A percentile compares a stretch with the other conserved stretches of the same genome.
phyloP scores from a whole-genome alignment of 2,797 vertebrate genomes.

The Sebastolobus altivelis region DNA sequence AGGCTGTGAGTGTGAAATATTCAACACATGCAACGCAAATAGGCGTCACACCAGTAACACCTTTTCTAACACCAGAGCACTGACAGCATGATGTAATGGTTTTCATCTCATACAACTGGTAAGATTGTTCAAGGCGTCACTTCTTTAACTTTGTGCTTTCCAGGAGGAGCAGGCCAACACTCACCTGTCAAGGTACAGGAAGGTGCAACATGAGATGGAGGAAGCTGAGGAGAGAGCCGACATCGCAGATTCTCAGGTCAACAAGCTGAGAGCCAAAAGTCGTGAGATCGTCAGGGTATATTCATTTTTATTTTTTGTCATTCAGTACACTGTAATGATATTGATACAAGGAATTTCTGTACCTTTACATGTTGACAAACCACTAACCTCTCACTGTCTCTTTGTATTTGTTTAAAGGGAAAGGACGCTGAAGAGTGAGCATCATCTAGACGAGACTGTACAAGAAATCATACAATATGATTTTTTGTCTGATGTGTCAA shows the following conservation, averaged over 20 bases:
- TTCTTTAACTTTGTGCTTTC: background rate
- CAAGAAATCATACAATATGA: slow-evolving; percentile 81
- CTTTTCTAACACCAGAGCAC: slow-evolving; percentile 12
- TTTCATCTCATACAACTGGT: background rate
- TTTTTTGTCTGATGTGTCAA: slow-evolving; percentile 54
- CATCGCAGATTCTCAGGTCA: slow-evolving; percentile 92
- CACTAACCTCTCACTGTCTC: slow-evolving; percentile 9
- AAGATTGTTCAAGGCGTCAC: background rate
- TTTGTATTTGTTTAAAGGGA: slow-evolving; percentile 68
- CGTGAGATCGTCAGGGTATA: slow-evolving; percentile 85
- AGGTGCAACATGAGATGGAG: slow-evolving; percentile 91
- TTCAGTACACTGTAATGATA: background rate
- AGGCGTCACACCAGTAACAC: slow-evolving; percentile 21
- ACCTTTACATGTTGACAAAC: background rate
- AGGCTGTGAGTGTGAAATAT: slow-evolving; percentile 88
- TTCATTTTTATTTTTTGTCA: background rate
- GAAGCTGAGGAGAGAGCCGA: slow-evolving; percentile 91
- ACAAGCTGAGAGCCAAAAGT: slow-evolving; percentile 91
- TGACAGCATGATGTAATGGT: slow-evolving; percentile 16
- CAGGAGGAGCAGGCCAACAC: slow-evolving; percentile 92
- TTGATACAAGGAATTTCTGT: background rate
- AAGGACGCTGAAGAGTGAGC: slow-evolving; percentile 79
- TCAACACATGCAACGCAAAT: slow-evolving; percentile 34
- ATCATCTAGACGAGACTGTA: slow-evolving; percentile 19
- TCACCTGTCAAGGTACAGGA: slow-evolving; percentile 90